Evolutionary conservation across 2,797 vertebrate genomes (phyloP).

Genomic region (Ambastaia sidthimunki): DNA sequence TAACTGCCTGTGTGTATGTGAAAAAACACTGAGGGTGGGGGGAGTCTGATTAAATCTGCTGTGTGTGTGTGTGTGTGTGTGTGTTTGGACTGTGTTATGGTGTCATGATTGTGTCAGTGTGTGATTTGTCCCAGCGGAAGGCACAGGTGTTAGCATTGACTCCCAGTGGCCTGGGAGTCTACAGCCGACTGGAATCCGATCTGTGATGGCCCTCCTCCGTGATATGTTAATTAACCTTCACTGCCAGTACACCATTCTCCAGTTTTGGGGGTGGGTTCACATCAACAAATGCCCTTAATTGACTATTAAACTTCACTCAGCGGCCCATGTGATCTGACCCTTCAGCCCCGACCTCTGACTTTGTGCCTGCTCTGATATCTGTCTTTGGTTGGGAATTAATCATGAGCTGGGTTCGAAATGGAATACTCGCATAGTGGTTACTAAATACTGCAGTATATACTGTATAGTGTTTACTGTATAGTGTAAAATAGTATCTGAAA

Average conservation of each 20-base stretch:
- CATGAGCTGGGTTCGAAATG: constrained; percentile 46
- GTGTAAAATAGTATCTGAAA: no score
- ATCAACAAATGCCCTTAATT: constrained; percentile 59
- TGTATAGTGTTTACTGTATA: no score
- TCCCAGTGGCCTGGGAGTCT: constrained; percentile 48
- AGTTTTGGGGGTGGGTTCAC: constrained; percentile 43
- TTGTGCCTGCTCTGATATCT: constrained; percentile 63
- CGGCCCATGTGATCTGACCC: constrained; percentile 58
- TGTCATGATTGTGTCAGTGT: constrained; percentile 41
- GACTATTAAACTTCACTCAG: constrained; percentile 68
- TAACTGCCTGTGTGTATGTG: constrained; percentile 34
- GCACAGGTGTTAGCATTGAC: constrained; percentile 64
- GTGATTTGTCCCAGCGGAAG: constrained; percentile 66
- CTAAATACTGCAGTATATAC: not conserved
- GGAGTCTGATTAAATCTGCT: constrained; percentile 2
- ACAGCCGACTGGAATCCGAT: constrained; percentile 44
- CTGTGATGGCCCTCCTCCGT: constrained; percentile 57
- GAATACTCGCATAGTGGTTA: not conserved
- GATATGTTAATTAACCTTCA: constrained; percentile 60
- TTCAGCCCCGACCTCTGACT: constrained; percentile 62
- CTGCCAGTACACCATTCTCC: constrained; percentile 45
- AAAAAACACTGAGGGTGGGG: not conserved
- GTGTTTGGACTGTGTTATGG: not conserved
- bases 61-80: constrained; percentile 15
- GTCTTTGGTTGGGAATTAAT: constrained; percentile 70